Evolutionary conservation across 2,113 vertebrate genomes (phyloP), one percentile per base, ranked within the genome.

Genomic region (Phoxinus phoxinus): DNA sequence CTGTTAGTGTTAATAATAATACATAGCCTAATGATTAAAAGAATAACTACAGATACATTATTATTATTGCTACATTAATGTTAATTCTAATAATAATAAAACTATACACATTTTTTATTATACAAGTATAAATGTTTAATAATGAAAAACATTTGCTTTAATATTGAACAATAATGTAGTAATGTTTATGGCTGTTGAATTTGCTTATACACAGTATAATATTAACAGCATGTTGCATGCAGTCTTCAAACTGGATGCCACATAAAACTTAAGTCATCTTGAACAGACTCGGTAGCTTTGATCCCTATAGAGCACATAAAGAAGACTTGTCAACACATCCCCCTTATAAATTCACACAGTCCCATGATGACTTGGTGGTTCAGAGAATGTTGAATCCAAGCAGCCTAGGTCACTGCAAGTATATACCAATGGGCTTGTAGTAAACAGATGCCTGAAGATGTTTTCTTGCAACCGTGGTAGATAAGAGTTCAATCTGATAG

Each of bases 361-460:
- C 76, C 84, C 58, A 77, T 21, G 21, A 84, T 76, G 41, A 56
- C 35, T 21, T 48, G 4, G 56, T 53, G 30, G 30, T 37, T 15
- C 9, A 27, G 17, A n/a, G 53, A 56, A 56, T 25, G 81, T n/a
- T 30, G 6, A 41, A 23, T 63, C 23, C 32, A 37, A n/a, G 35
- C 12, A 71, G 19, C 21, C 32, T 9, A 48, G 56, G 21, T 21
- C 56, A 67, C 6, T 13, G 30, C 30, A 23, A 79, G 6, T 48
- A 48, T 61, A 61, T 44, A 53, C 44, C 35, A 17, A 80, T 8
- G 65, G 59, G 32, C 35, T 46, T 72, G 65, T 37, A 37, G 51
- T 44, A 46, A 86, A 81, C 63, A 86, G 84, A 76, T 81, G 76
- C 17, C 21, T 9, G 6, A 41, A 79, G 19, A 37, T 17, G 75